phyloP scores from a whole-genome alignment of 2,888 invertebrate genomes.

The Xestia xanthographa region DNA sequence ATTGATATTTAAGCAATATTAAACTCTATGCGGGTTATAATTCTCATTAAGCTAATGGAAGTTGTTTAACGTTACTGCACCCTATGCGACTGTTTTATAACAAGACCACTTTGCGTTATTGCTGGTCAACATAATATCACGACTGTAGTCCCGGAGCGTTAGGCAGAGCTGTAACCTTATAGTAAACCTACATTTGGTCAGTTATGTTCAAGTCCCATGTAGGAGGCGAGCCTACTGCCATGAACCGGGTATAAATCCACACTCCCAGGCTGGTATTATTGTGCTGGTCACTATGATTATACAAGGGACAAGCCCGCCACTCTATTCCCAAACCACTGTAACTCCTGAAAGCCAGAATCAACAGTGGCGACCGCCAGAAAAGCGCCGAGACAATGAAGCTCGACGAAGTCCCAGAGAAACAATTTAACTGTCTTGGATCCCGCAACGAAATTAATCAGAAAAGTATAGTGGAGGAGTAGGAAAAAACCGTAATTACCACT shows the following conservation, averaged over 20 bases:
- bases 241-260: neutral
- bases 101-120: conserved; percentile 76
- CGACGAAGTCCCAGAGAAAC: too few relatives aligned
- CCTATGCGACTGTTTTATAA: conserved; percentile 69
- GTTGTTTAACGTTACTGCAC: conserved; percentile 74
- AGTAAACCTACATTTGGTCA: neutral
- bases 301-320: too few relatives aligned
- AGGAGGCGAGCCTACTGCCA: neutral
- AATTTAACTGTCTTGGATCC: too few relatives aligned
- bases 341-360: too few relatives aligned
- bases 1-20: conserved; percentile 56
- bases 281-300: neutral
- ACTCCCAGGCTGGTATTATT: neutral
- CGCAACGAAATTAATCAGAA: too few relatives aligned
- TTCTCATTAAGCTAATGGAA: conserved; percentile 77
- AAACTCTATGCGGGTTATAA: conserved; percentile 75
- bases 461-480: too few relatives aligned
- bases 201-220: neutral
- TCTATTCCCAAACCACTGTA: too few relatives aligned
- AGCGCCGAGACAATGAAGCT: too few relatives aligned
- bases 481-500: too few relatives aligned
- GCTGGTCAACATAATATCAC: conserved; percentile 49
- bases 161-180: neutral
- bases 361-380: too few relatives aligned
- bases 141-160: neutral